Percentiles rank a stretch among this genome's conserved stretches.
Evolutionary conservation across 2,113 vertebrate genomes (phyloP).

Genomic region (Caloenas nicobarica): DNA sequence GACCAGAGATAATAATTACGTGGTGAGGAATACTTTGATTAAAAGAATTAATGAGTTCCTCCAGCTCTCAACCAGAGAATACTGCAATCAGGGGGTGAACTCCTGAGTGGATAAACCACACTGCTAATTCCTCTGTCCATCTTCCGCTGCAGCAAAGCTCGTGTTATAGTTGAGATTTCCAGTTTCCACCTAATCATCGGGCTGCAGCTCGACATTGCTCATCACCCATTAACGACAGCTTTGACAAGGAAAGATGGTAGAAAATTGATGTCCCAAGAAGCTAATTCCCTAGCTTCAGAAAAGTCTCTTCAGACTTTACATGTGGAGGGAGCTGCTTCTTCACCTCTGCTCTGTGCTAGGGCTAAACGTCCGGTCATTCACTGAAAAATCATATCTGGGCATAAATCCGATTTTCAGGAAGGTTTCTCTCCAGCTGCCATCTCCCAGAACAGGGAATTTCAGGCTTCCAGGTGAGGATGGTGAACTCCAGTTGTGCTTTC

Average conservation of each 20-base stretch:
- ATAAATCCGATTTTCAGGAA: not conserved
- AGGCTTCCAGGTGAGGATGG: not conserved
- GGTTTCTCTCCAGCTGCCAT: not conserved
- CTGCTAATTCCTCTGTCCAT: not conserved
- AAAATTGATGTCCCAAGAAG: not conserved
- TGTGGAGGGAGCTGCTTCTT: not conserved
- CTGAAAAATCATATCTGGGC: rapidly evolving
- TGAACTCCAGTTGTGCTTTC: not conserved
- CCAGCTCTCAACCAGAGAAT: not conserved
- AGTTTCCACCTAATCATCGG: not conserved
- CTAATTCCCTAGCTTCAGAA: not conserved
- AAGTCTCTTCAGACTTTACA: not conserved
- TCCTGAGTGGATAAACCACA: not conserved
- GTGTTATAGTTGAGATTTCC: not conserved
- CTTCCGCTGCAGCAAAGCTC: not conserved
- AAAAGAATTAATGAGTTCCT: not conserved
- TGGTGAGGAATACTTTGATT: not conserved
- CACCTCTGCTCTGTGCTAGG: not conserved
- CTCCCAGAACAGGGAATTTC: not conserved
- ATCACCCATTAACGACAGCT: not conserved
- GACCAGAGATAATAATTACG: not conserved
- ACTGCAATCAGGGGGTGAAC: not conserved
- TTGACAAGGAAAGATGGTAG: not conserved
- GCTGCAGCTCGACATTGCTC: not conserved
- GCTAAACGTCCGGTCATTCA: not conserved